Conservation (phyloP, 2,113 vertebrate species). For the Dunckerocampus dactyliophorus region DNA sequence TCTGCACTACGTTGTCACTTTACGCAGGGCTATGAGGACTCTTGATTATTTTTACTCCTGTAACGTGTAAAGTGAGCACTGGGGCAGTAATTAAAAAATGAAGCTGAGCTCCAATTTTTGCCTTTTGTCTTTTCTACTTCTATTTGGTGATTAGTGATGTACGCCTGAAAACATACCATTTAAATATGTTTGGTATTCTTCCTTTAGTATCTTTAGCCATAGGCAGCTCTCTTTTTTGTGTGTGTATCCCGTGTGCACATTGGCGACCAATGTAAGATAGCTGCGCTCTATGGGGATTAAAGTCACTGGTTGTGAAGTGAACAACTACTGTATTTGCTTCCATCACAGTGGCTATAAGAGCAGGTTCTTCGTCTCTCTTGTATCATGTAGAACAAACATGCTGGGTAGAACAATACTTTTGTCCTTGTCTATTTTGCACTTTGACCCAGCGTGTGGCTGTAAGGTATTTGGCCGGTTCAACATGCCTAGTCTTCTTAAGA, state of each 20-base stretch:
- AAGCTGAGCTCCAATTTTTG: too few species aligned
- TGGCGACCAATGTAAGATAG: background rate
- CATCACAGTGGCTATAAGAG: constrained; percentile 22
- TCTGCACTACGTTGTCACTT: too few species aligned
- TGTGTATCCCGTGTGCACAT: background rate
- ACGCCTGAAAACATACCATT: too few species aligned
- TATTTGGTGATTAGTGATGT: too few species aligned
- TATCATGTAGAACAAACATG: constrained; percentile 36
- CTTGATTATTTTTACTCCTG: too few species aligned
- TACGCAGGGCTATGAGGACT: too few species aligned
- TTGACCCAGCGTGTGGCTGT: constrained; percentile 46
- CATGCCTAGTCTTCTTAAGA: constrained; percentile 58
- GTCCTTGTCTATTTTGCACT: constrained; percentile 26
- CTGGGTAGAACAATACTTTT: constrained; percentile 11
- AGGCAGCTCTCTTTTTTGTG: background rate
- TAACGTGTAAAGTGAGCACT: too few species aligned
- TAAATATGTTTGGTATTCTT: too few species aligned
- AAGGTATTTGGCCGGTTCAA: constrained; percentile 50
- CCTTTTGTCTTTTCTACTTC: too few species aligned
- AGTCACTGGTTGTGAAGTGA: constrained; percentile 8
- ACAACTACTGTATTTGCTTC: background rate
- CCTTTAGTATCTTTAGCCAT: background rate
- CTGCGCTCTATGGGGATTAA: constrained; percentile 17
- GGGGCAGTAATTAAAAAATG: too few species aligned
- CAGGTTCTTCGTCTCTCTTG: background rate